Conservation (phyloP, 2,113 vertebrate genomes). For the Drymodes brunneopygia region DNA sequence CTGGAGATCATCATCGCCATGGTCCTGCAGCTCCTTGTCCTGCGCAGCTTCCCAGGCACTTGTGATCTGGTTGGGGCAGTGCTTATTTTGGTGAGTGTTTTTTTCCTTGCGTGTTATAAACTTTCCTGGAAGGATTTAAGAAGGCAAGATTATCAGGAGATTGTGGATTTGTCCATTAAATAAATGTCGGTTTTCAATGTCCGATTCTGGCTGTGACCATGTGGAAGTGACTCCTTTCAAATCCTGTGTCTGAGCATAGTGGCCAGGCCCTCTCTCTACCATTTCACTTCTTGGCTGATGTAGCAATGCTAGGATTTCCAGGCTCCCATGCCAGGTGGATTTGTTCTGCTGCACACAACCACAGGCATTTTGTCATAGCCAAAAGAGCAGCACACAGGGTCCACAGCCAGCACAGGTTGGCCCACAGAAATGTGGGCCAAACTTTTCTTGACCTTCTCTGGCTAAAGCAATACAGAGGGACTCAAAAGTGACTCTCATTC, state of each 20-base stretch:
- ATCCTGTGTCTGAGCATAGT: background rate
- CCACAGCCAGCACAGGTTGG: background rate
- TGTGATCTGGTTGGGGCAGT: slow-evolving; percentile 89
- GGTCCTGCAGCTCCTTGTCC: slow-evolving; percentile 91
- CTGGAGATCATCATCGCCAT: slow-evolving; percentile 95
- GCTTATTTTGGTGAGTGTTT: slow-evolving; percentile 91
- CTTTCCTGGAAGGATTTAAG: slow-evolving; percentile 87
- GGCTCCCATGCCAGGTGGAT: background rate
- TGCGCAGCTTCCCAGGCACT: slow-evolving; percentile 87
- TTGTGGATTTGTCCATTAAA: slow-evolving; percentile 93
- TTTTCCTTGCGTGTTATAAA: slow-evolving; percentile 89
- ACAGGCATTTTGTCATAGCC: background rate
- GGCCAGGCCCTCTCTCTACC: slow-evolving; percentile 1
- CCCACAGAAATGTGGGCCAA: background rate
- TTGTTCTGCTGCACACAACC: background rate
- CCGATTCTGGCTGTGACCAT: background rate
- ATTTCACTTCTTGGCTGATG: background rate
- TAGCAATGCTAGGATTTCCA: background rate
- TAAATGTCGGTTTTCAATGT: slow-evolving; percentile 56
- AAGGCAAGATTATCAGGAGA: slow-evolving; percentile 92
- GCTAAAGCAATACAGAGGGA: background rate
- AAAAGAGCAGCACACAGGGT: background rate
- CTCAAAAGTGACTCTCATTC: background rate
- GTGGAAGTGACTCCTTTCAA: background rate
- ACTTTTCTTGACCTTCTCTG: background rate